These are phyloP conservation scores for Galerucella calmariensis DNA, from an alignment of 2,888 invertebrate genomes.

Conservation along the genomic window DNA sequence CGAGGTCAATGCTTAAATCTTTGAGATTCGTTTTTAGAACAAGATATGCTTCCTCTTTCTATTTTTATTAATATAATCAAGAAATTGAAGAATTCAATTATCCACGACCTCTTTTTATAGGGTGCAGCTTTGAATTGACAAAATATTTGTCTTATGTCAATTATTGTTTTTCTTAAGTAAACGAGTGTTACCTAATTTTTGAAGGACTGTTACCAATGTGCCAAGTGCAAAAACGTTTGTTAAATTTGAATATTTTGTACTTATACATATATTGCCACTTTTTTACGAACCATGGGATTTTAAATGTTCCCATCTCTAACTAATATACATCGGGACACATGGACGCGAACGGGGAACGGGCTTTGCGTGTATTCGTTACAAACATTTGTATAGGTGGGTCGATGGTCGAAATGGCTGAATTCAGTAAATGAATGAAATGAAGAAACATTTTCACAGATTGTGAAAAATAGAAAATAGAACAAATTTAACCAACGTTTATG, in stretches of 20 bases:
- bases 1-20: slow-evolving; percentile 51
- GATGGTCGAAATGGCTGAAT: too few relatives aligned
- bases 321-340: too few relatives aligned
- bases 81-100: not conserved
- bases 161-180: not conserved
- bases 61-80: not conserved
- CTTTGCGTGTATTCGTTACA: too few relatives aligned
- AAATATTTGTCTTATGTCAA: not conserved
- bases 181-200: not conserved
- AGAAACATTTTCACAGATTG: too few relatives aligned
- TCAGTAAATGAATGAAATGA: too few relatives aligned
- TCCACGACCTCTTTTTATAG: too few relatives aligned
- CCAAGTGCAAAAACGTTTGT: not conserved
- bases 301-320: too few relatives aligned
- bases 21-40: not conserved
- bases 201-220: not conserved
- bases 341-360: too few relatives aligned
- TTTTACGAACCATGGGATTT: too few relatives aligned
- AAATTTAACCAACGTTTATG: not conserved
- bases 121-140: not conserved
- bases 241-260: not conserved
- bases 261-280: not conserved
- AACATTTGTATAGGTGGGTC: too few relatives aligned
- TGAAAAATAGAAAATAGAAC: not conserved
- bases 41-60: not conserved